Evolutionary conservation across 2,888 invertebrate genomes (phyloP).

Genomic region (Lymantria monacha): DNA sequence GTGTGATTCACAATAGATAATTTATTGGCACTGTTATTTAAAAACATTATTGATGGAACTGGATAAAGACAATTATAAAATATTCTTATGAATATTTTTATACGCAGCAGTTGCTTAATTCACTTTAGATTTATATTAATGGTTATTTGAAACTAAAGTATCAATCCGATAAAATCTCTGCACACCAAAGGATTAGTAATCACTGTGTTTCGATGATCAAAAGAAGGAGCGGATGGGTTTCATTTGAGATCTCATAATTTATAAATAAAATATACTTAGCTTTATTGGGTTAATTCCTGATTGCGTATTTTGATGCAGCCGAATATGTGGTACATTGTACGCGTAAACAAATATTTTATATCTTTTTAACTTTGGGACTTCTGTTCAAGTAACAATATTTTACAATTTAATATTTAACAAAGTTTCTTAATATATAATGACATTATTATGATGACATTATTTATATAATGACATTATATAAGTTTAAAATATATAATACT

Average conservation of each 20-base stretch:
- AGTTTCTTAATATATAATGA: too few species aligned
- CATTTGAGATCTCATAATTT: conserved; percentile 54
- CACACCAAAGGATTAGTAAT: conserved; percentile 5
- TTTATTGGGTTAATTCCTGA: conserved; percentile 56
- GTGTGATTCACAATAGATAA: conserved; percentile 44
- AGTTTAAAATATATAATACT: too few species aligned
- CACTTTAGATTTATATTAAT: background rate
- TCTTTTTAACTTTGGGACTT: too few species aligned
- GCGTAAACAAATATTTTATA: conserved; percentile 5
- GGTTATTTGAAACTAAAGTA: background rate
- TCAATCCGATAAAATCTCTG: conserved; percentile 4
- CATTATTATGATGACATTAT: too few species aligned
- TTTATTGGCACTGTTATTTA: conserved; percentile 42
- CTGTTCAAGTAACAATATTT: too few species aligned
- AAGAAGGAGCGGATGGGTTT: conserved; percentile 53
- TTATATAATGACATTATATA: too few species aligned
- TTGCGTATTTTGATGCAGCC: conserved; percentile 27
- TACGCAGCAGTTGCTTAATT: background rate
- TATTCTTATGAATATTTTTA: background rate
- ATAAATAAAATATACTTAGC: conserved; percentile 36
- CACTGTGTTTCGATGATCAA: conserved; percentile 45
- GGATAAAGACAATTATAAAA: conserved; percentile 2
- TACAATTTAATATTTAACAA: too few species aligned
- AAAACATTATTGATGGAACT: conserved; percentile 34
- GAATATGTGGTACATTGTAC: conserved; percentile 11